A percentile compares a stretch with the other conserved stretches of the same genome.
phyloP scores from a whole-genome alignment of 2,888 invertebrate genomes.

The Acronicta leporina region DNA sequence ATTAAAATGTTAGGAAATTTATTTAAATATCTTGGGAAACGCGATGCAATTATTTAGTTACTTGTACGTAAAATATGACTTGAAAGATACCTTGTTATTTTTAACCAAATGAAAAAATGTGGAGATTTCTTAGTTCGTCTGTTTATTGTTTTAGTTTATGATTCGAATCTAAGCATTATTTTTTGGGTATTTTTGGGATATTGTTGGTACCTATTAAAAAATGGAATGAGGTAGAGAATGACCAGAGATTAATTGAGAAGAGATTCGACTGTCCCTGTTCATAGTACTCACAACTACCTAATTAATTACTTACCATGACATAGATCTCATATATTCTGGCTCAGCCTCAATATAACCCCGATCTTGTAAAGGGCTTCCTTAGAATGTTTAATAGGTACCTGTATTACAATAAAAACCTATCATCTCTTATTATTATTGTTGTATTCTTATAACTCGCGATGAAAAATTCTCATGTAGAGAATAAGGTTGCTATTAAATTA shows the following conservation, averaged over 20 bases:
- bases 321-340: neutral
- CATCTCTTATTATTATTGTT: neutral
- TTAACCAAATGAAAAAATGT: no score
- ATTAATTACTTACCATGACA: neutral
- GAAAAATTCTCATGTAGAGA: conserved; percentile 15
- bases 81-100: no score
- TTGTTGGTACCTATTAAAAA: no score
- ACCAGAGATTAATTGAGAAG: no score
- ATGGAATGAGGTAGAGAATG: no score
- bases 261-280: no score
- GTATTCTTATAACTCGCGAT: neutral
- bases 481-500: conserved; percentile 25
- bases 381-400: conserved; percentile 1
- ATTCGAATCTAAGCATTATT: no score
- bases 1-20: conserved; percentile 36
- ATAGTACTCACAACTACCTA: no score
- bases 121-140: no score
- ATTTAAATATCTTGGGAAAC: conserved; percentile 10
- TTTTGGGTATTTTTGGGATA: no score
- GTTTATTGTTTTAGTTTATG: no score
- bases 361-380: neutral
- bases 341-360: neutral
- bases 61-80: neutral
- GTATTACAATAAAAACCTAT: neutral
- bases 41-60: neutral